Evolutionary conservation across 2,888 invertebrate species (phyloP).

Genomic region (Amiota mariae): DNA sequence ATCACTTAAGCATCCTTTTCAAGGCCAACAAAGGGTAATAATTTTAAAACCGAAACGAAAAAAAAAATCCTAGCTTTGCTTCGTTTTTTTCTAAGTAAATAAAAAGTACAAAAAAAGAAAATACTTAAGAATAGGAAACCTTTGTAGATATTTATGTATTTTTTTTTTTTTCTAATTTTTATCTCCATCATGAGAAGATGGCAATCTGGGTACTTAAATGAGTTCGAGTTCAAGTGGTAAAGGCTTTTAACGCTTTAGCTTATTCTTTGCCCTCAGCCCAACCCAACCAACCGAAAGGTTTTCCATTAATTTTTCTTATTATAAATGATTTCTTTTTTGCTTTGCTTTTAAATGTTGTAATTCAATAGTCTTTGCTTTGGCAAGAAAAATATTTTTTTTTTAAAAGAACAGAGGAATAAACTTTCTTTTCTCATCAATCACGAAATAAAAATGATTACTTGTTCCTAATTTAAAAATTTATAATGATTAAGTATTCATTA

Average conservation of each 20-base stretch:
- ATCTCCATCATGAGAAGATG: no score
- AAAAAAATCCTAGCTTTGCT: not conserved
- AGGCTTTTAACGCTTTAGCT: not conserved
- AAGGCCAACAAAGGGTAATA: conserved; percentile 44
- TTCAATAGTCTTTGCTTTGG: not conserved
- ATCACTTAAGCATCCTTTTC: conserved; percentile 51
- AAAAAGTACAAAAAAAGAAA: not conserved
- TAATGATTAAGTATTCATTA: no score
- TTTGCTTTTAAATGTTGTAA: conserved; percentile 15
- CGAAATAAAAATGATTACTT: no score
- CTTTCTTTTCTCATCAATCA: not conserved
- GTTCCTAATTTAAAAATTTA: no score
- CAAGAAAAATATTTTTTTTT: no score
- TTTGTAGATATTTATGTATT: no score
- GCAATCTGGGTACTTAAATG: no score
- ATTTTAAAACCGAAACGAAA: conserved; percentile 11
- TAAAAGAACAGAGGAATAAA: not conserved
- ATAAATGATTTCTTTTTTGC: conserved; percentile 41
- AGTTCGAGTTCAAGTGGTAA: conserved; percentile 1
- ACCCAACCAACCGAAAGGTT: not conserved
- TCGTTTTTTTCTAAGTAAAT: not conserved
- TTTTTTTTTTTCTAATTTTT: no score
- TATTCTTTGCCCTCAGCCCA: not conserved
- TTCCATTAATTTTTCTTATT: conserved; percentile 39
- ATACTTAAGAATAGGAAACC: not conserved